These are phyloP conservation scores for Bellardia pandia DNA, from an alignment of 2,888 invertebrate genomes.

Conservation along the genomic window DNA sequence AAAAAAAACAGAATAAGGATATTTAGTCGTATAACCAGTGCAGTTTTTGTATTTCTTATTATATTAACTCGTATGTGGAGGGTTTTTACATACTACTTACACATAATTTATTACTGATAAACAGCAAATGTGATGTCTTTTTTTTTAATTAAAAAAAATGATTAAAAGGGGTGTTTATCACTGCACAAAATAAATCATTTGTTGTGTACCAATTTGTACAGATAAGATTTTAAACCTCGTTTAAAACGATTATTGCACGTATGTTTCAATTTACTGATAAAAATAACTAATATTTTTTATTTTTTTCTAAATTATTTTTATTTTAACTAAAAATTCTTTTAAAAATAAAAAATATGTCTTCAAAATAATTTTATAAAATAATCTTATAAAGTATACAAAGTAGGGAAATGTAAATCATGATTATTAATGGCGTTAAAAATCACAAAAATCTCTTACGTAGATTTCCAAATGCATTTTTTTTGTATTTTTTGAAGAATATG, in stretches of 20 bases:
- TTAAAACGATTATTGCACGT: not conserved
- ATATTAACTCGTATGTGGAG: too few species aligned
- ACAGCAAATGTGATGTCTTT: not conserved
- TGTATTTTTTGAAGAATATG: not conserved
- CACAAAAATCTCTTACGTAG: not conserved
- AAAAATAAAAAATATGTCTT: slow-evolving; percentile 9
- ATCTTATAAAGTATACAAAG: slow-evolving; percentile 17
- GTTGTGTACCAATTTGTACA: not conserved
- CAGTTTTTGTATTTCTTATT: too few species aligned
- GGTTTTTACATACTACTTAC: too few species aligned
- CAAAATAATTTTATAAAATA: slow-evolving; percentile 13
- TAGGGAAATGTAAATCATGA: not conserved
- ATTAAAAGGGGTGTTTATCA: not conserved
- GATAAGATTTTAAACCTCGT: not conserved
- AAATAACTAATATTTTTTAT: not conserved
- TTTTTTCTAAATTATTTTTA: slow-evolving; percentile 5
- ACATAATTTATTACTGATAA: slow-evolving; percentile 10
- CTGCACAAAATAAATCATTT: not conserved
- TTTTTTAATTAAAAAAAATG: not conserved
- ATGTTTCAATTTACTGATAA: not conserved
- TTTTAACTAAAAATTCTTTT: slow-evolving; percentile 14
- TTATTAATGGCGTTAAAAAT: not conserved
- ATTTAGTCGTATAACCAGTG: too few species aligned
- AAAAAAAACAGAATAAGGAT: too few species aligned
- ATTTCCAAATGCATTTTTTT: slow-evolving; percentile 37